Conservation (phyloP, 2,888 invertebrate species). For the Heliconius sara region DNA sequence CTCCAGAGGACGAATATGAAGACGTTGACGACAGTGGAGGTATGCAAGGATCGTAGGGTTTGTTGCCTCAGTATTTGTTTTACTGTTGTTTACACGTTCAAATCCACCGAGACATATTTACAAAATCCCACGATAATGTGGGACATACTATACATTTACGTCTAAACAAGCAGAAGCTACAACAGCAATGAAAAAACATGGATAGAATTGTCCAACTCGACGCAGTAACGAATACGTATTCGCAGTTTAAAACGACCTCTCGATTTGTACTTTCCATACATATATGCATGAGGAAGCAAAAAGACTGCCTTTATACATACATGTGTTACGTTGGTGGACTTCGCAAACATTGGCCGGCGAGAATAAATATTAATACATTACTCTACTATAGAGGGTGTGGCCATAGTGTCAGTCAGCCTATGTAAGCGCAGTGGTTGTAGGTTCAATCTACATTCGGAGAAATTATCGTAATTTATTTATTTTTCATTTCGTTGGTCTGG, state of each 20-base stretch:
- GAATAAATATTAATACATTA: constrained; percentile 30
- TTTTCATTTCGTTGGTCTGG: too few species aligned
- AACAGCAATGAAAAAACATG: constrained; percentile 40
- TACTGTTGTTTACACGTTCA: too few species aligned
- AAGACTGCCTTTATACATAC: constrained; percentile 39
- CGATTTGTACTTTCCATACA: constrained; percentile 58
- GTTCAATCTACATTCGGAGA: not conserved
- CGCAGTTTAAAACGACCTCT: constrained; percentile 54
- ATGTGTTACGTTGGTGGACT: constrained; percentile 37
- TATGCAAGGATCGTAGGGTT: not conserved
- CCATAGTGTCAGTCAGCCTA: not conserved
- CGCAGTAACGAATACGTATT: constrained; percentile 51
- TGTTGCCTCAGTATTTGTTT: not conserved
- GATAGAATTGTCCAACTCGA: constrained; percentile 43
- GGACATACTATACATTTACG: not conserved
- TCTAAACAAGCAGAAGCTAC: not conserved
- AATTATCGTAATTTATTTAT: too few species aligned
- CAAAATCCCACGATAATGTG: not conserved
- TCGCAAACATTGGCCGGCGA: constrained; percentile 32
- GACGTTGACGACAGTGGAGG: not conserved
- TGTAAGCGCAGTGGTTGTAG: not conserved
- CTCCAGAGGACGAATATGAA: not conserved
- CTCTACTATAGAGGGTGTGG: not conserved
- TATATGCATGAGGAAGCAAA: constrained; percentile 56
- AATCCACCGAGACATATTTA: not conserved